Percentiles rank a stretch among this genome's conserved stretches.
Evolutionary conservation across 1,140 invertebrate species (phyloP).

Genomic region (Drosophila nasuta): DNA sequence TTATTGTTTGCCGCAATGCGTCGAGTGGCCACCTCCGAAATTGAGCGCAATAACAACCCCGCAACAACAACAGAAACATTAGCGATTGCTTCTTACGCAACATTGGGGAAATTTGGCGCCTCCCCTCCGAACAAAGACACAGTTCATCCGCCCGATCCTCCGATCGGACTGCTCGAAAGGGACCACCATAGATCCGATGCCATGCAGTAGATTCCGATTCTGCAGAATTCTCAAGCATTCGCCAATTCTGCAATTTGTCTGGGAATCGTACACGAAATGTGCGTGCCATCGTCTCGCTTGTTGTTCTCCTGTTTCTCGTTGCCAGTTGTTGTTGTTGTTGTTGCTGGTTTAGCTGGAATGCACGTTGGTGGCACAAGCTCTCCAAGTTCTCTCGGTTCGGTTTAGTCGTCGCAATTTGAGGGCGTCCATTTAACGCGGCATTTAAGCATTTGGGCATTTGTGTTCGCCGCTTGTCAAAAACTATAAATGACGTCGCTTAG

Average conservation of each 20-base stretch:
- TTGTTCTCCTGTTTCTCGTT: constrained; percentile 5
- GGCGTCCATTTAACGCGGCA: constrained; percentile 47
- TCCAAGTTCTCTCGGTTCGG: constrained; percentile 19
- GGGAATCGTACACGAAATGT: constrained; percentile 79
- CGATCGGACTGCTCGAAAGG: constrained; percentile 22
- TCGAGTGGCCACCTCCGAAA: constrained; percentile 17
- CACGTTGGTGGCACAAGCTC: constrained; percentile 59
- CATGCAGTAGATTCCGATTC: constrained; percentile 68
- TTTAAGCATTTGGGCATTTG: constrained; percentile 55
- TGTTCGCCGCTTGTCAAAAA: constrained; percentile 77
- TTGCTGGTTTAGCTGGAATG: constrained; percentile 49
- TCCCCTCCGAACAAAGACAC: constrained; percentile 4
- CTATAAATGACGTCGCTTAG: constrained; percentile 79
- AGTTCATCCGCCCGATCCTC: background rate
- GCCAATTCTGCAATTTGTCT: constrained; percentile 79
- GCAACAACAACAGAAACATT: constrained; percentile 31
- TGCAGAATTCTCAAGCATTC: constrained; percentile 72
- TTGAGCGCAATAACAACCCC: constrained; percentile 16
- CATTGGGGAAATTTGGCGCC: constrained; percentile 56
- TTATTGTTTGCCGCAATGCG: constrained; percentile 39
- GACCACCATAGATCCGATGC: constrained; percentile 66
- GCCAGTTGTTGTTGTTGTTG: constrained; percentile 21
- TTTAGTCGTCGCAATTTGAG: constrained; percentile 41
- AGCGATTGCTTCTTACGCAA: constrained; percentile 37
- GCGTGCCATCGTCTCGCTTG: constrained; percentile 63